Base-by-base conservation (phyloP, 2,113 vertebrate genomes). In the Nesoenas mayeri region DNA sequence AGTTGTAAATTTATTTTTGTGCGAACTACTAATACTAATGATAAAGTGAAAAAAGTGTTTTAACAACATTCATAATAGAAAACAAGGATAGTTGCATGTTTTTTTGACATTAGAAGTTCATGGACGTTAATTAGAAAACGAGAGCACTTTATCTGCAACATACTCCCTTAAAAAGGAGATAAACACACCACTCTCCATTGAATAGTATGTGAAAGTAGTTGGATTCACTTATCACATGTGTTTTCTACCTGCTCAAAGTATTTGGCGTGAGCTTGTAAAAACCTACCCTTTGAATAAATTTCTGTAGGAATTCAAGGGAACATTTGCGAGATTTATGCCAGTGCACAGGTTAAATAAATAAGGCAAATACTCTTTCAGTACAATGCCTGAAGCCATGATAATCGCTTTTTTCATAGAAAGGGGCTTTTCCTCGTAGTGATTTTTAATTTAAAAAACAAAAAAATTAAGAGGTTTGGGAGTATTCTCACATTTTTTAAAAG, bases 41-140 rank as follows among this genome's bases (percentile, higher is more conserved):
- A 56, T 58, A n/a, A 50, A 48, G 56, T 67, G 69, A 40, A 94
- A 95, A 79, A 92, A 93, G 95, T 96, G 94, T 91, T 96, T 97
- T 97, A 96, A 93, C 95, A 87, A 87, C 88, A 11, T 90, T 95
- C 74, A 24, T 94, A 75, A 80, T 83, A 86, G 83, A 95, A 84
- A 90, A 62, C 34, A 58, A 94, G 79, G 62, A 61, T 65, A 93
- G 84, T 36, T 97, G 95, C 96, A 94, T 96, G 92, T 74, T 91
- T 94, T 40, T 96, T 85, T 90, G 82, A 62, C 57, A 32, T 70
- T 44, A 95, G 92, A 94, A 95, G n/a, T 75, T 93, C 77, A 50
- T 88, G 11, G 94, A 88, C 13, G 28, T 86, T 97, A 85, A 78
- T 93, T 97, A 82, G 91, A 62, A 94, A 95, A 48, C 88, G 88